Percentiles rank a stretch among this genome's conserved stretches.
These are phyloP conservation scores for Pleuronectes platessa DNA, from an alignment of 2,113 vertebrate genomes.

Conservation along the genomic window DNA sequence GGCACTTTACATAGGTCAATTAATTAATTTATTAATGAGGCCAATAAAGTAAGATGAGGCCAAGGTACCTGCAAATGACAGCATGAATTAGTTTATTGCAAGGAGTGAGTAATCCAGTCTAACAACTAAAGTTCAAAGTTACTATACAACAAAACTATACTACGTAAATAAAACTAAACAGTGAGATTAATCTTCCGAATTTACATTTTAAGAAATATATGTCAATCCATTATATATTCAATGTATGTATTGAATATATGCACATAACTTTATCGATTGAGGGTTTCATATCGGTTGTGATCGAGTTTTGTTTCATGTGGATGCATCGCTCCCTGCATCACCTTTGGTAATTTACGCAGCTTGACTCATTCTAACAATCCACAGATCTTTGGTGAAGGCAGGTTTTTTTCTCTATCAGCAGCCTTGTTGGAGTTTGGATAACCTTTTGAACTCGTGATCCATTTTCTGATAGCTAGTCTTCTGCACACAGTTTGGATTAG, in stretches of 20 bases:
- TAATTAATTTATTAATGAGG: background rate
- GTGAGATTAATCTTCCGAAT: too few relatives aligned
- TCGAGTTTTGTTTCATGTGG: too few relatives aligned
- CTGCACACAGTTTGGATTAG: slow-evolving; percentile 32
- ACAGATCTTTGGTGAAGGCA: background rate
- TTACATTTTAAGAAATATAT: too few relatives aligned
- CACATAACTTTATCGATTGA: background rate
- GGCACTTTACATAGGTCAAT: too few relatives aligned
- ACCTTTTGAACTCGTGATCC: slow-evolving; percentile 36
- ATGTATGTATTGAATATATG: too few relatives aligned
- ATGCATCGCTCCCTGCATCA: background rate
- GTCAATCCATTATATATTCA: too few relatives aligned
- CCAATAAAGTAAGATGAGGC: background rate
- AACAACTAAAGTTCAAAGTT: background rate
- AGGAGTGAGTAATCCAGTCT: background rate
- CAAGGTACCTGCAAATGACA: background rate
- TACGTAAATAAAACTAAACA: background rate
- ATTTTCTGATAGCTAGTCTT: slow-evolving; percentile 53
- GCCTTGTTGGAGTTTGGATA: slow-evolving; percentile 17
- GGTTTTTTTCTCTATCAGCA: slow-evolving; percentile 15
- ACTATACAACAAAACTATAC: background rate
- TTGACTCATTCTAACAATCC: slow-evolving; percentile 9
- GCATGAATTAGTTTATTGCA: background rate
- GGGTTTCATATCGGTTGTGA: background rate
- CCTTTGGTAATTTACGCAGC: background rate